These are phyloP conservation scores for Galemys pyrenaicus DNA, from an alignment of 2,113 vertebrate genomes.

Conservation along the genomic window DNA sequence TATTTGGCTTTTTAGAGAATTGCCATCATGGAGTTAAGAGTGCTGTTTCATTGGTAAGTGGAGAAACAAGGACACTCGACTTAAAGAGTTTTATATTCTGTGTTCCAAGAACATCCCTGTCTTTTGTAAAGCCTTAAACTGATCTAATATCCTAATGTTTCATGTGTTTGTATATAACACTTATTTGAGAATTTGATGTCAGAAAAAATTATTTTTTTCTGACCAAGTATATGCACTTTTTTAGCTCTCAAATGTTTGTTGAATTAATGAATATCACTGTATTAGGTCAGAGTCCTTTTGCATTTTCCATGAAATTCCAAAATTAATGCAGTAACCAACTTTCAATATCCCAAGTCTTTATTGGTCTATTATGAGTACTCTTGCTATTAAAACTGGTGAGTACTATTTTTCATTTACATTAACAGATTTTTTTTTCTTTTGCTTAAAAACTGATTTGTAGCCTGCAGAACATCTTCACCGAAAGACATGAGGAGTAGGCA, in stretches of 20 bases:
- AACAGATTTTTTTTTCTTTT: background rate
- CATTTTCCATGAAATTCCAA: background rate
- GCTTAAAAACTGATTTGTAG: background rate
- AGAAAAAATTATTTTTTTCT: background rate
- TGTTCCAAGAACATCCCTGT: background rate
- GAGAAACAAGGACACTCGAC: background rate
- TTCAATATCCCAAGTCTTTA: background rate
- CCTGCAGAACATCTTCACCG: background rate
- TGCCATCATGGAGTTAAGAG: background rate
- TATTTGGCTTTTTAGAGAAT: conserved; percentile 36
- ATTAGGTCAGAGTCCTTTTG: background rate
- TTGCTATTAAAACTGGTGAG: background rate
- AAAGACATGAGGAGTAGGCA: background rate
- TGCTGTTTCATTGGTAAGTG: background rate
- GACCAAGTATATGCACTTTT: background rate
- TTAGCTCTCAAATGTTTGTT: conserved; percentile 28
- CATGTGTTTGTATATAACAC: background rate
- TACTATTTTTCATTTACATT: conserved; percentile 4
- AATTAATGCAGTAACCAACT: background rate
- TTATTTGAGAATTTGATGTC: background rate
- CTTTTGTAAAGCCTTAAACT: conserved; percentile 2
- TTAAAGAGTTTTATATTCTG: background rate
- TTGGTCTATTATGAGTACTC: background rate
- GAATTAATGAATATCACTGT: background rate
- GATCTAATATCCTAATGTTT: background rate